Evolutionary conservation across 2,888 invertebrate species (phyloP), one percentile per base, ranked within the genome.

Genomic region (Spodoptera exigua): DNA sequence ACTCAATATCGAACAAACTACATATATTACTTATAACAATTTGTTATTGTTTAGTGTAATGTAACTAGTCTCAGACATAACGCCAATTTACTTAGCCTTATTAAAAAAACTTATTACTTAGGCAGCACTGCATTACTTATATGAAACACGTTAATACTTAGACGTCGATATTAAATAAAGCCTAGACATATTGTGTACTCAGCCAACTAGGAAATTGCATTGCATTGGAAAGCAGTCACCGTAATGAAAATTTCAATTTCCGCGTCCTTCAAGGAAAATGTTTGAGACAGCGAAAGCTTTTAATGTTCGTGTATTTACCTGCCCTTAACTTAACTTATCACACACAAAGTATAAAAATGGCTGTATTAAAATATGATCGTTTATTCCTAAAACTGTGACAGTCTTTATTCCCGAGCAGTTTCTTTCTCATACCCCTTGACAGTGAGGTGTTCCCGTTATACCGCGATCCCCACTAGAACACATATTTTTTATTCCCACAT

Each of bases 401-500:
- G 9, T 21, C 32, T 12, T 40, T 48, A 10, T 43, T 13, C 39
- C 36, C 9, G 27, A 5, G 27, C 27, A 5, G 27, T 27, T 27
- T 27, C 18, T 43, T 35, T 36, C 57, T 47, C 35, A 40, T n/a
- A 35, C 40, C 41, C 60, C 54, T 69, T 44, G 18, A 36, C 43
- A 39, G 41, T 21, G 37, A 11, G 36, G 10, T 32, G 54, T 16
- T 68, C 43, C 67, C 61, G 70, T 70, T 67, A 51, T 34, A 51
- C 40, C 32, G 45, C 17, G 16, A 51, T 59, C 18, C 48, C n/a
- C 35, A 27, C 16, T 46, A 17, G 21, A 13, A 40, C 34, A 21
- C 41, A 27, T 13, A 44, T 66, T 71, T 69, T 71, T 71, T 71
- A 70, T 66, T 17, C 27, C 10, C 16, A 27, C 39, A 32, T 68